Percentiles rank a stretch among this genome's conserved stretches.
Conservation (phyloP, 2,113 vertebrate species). For the Antechinus flavipes region DNA sequence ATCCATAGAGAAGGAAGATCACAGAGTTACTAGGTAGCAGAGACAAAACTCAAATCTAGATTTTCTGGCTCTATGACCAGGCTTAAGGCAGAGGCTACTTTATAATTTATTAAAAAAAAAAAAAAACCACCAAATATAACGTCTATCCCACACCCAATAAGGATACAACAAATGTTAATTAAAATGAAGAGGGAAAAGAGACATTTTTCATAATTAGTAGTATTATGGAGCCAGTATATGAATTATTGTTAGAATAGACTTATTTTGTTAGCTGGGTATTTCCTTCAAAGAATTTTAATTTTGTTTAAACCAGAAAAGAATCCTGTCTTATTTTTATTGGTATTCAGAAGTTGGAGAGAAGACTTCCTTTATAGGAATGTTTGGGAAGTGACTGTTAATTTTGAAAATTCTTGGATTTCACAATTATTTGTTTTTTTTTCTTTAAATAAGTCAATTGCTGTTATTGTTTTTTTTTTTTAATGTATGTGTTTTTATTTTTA, state of each 20-base stretch:
- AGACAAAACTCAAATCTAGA: background rate
- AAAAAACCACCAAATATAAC: background rate
- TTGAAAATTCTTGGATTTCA: constrained; percentile 28
- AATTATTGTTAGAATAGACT: background rate
- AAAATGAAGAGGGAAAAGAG: background rate
- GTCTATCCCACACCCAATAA: background rate
- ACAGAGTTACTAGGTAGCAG: background rate
- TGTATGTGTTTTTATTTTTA: constrained; percentile 22
- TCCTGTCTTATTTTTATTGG: constrained; percentile 8
- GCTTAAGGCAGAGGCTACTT: background rate
- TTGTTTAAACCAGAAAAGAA: background rate
- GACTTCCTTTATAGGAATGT: constrained; percentile 13
- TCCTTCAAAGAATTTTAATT: background rate
- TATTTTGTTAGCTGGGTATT: background rate
- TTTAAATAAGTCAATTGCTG: constrained; percentile 24
- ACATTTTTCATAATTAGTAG: background rate
- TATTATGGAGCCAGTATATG: background rate
- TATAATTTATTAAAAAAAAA: background rate
- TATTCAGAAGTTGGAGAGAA: background rate
- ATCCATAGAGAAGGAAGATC: too few species aligned
- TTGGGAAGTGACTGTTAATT: constrained; percentile 28
- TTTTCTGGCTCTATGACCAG: background rate
- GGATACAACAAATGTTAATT: constrained; percentile 3
- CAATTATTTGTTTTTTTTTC: background rate
- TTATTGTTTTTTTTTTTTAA: background rate